A percentile compares a stretch with the other conserved stretches of the same genome.
Evolutionary conservation across 2,797 vertebrate species (phyloP).

Genomic region (Phrynocephalus guinanensis): DNA sequence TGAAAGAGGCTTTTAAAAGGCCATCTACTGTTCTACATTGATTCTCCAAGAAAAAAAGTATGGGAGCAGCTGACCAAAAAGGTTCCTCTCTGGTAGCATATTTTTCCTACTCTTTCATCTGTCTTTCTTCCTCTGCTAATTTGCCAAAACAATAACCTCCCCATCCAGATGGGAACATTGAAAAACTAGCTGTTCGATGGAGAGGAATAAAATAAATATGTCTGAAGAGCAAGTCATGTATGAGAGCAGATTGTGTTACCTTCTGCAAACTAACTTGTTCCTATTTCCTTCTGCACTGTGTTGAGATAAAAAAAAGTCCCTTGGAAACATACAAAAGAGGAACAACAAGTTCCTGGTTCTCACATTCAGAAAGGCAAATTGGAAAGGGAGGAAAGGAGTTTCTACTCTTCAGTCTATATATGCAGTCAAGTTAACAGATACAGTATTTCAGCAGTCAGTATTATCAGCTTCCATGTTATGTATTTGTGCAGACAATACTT

Average conservation of each 20-base stretch:
- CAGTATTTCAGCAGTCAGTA: conserved; percentile 10
- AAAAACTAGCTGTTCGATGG: neutral
- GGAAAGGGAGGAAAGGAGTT: conserved; percentile 1
- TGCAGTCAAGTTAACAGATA: conserved; percentile 23
- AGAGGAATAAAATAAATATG: neutral
- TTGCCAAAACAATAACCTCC: conserved; percentile 3
- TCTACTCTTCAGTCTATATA: neutral
- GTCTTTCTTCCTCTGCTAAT: neutral
- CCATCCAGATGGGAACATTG: neutral
- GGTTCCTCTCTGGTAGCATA: neutral
- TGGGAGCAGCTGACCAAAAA: neutral
- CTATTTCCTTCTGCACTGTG: conserved; percentile 57
- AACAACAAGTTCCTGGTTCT: conserved; percentile 56
- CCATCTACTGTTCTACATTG: neutral
- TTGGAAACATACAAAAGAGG: conserved; percentile 63
- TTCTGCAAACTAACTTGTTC: conserved; percentile 39
- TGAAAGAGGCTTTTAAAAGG: neutral
- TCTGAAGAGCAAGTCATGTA: conserved; percentile 8
- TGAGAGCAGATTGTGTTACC: conserved; percentile 49
- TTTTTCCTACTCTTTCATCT: conserved; percentile 15
- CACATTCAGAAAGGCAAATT: conserved; percentile 11
- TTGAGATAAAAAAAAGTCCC: conserved; percentile 70
- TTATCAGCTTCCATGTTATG: neutral
- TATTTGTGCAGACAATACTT: neutral
- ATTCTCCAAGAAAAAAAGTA: neutral